Base-by-base conservation (phyloP, 1,140 invertebrate species). In the Penaeus vannamei region DNA sequence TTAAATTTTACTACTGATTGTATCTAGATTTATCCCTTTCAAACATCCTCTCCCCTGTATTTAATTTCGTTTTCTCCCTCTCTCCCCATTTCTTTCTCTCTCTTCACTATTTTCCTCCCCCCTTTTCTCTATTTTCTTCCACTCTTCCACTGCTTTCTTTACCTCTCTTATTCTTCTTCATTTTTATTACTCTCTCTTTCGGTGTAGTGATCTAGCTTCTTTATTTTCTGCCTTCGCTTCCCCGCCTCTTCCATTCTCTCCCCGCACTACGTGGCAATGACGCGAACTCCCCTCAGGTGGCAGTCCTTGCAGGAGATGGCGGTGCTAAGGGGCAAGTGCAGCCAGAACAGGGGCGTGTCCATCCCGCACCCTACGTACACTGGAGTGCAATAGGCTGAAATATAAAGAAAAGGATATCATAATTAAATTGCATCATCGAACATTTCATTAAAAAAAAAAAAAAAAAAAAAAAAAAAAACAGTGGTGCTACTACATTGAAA, bases 301-400 rank as follows among this genome's bases (percentile, higher is more conserved):
- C 87, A 89, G 29, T 32, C 80, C 60, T 85, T 82, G 82, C 82
- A 77, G 83, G 87, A 84, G 72, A 89, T 89, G 87, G 69, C 32
- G 59, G 87, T 12, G 4, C 82, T 32, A 8, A 89, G 82, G 60
- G 87, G 87, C 53, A 89, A 22, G 59, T 84, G 61, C 82, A 84
- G 72, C 87, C 87, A 89, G 83, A 89, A 89, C 42, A 89, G 87
- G 4, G 87, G 87, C 29, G 87, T 42, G 22, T 59, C 23, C 66
- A 79, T 62, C n/a, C 76, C 72, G 23, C 60, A 66, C 0, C 60
- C 79, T 1, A 84, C 60, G 23, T 89, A 69, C 36, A 89, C 82
- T 7, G 87, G 87, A 10, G 87, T 84, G 8, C 82, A 76, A 66
- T 89, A 69, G 29, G 66, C 87, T 89, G 87, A 26, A 36, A 32